Percentiles rank a stretch among this genome's conserved stretches.
phyloP scores from a whole-genome alignment of 1,140 invertebrate genomes.

The Drosophila nannoptera region DNA sequence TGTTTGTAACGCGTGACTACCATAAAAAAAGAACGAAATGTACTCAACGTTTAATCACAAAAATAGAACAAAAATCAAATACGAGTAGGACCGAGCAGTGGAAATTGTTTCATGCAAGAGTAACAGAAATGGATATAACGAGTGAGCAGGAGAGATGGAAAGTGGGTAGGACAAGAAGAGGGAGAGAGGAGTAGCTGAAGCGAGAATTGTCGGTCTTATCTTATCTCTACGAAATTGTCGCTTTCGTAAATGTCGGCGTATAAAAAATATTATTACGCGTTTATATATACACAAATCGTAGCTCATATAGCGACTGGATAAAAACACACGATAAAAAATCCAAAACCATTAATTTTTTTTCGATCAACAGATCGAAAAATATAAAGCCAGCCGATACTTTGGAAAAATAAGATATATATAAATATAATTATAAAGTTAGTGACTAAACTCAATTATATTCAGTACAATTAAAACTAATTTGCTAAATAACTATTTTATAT shows the following conservation, averaged over 20 bases:
- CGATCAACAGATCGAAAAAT: too few relatives aligned
- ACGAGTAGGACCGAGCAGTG: conserved; percentile 36
- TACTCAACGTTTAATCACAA: conserved; percentile 66
- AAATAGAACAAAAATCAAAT: conserved; percentile 65
- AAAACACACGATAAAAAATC: conserved; percentile 3
- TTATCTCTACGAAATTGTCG: conserved; percentile 66
- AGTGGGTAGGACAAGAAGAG: conserved; percentile 8
- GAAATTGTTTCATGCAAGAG: too few relatives aligned
- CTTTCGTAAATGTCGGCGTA: conserved; percentile 70
- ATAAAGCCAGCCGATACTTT: too few relatives aligned
- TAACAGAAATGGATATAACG: background rate
- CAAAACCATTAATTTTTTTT: background rate
- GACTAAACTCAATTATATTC: too few relatives aligned
- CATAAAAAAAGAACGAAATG: conserved; percentile 56
- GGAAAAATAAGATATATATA: too few relatives aligned
- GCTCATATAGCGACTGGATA: conserved; percentile 2
- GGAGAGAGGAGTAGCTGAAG: conserved; percentile 23
- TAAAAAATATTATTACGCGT: conserved; percentile 43
- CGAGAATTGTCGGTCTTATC: conserved; percentile 54
- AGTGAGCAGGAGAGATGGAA: background rate
- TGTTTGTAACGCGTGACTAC: conserved; percentile 68
- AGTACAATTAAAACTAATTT: too few relatives aligned
- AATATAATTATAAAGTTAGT: too few relatives aligned
- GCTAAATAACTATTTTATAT: too few relatives aligned
- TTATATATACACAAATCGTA: conserved; percentile 10